These are phyloP conservation scores for Centropus unirufus DNA, from an alignment of 2,113 vertebrate species.

Conservation along the genomic window DNA sequence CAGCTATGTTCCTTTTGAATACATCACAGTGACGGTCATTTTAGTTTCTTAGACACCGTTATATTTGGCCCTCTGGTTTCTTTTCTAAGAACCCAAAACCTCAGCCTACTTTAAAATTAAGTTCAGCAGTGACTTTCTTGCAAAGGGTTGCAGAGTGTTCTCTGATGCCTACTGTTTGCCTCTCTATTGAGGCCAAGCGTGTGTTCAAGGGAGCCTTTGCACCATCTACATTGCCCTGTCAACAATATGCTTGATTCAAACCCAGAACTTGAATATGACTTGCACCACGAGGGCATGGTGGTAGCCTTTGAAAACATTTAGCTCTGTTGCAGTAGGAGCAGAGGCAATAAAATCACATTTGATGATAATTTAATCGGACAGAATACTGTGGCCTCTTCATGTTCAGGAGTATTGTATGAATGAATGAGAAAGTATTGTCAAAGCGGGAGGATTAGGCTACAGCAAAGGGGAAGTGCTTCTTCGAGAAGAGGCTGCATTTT, in stretches of 20 bases:
- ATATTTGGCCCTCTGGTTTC: not conserved
- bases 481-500: not conserved
- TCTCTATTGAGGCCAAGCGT: not conserved
- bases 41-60: not conserved
- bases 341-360: not conserved
- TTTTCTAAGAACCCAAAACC: conserved; percentile 8
- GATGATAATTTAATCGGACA: not conserved
- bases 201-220: conserved; percentile 8
- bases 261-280: not conserved
- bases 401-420: not conserved
- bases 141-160: not conserved
- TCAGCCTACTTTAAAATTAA: conserved; percentile 10
- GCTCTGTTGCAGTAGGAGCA: not conserved
- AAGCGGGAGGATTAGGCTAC: not conserved
- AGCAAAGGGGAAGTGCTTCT: not conserved
- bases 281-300: not conserved
- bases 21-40: not conserved
- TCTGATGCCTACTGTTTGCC: not conserved
- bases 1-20: not conserved
- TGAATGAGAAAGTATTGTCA: not conserved
- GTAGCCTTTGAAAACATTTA: conserved; percentile 11
- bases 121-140: not conserved
- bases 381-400: not conserved
- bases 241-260: not conserved
- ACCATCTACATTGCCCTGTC: not conserved